Conservation (phyloP, 2,888 invertebrate genomes). For the Boloria selene region DNA sequence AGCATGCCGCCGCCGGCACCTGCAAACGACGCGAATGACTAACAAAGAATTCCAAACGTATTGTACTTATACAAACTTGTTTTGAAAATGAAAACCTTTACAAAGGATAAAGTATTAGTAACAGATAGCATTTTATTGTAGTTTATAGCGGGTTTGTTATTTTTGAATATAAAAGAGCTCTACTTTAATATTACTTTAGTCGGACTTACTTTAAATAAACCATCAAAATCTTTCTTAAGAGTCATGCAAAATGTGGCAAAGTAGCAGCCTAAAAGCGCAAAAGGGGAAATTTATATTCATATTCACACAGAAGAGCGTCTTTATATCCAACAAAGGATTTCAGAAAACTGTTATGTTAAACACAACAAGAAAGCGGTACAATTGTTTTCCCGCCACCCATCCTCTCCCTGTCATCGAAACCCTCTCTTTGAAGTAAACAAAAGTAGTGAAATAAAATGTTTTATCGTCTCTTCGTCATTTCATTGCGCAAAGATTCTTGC, state of each 20-base stretch:
- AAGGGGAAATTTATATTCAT: constrained; percentile 37
- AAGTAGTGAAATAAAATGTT: constrained; percentile 71
- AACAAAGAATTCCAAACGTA: constrained; percentile 30
- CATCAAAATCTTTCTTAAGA: constrained; percentile 7
- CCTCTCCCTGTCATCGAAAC: constrained; percentile 55
- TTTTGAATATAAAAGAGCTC: background rate
- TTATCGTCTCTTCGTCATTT: constrained; percentile 55
- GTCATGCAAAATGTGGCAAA: constrained; percentile 2
- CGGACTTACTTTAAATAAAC: background rate
- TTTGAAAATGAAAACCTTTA: constrained; percentile 21
- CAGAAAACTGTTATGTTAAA: constrained; percentile 54
- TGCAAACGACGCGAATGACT: constrained; percentile 42
- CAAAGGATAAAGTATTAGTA: constrained; percentile 14
- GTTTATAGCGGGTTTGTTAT: background rate
- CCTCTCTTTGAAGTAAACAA: constrained; percentile 67
- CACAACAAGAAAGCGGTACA: constrained; percentile 47
- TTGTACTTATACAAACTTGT: constrained; percentile 26
- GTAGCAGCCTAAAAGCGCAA: constrained; percentile 23
- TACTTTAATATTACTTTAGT: background rate
- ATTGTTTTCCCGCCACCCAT: constrained; percentile 51
- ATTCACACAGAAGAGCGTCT: constrained; percentile 33
- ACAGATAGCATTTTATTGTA: background rate
- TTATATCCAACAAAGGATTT: constrained; percentile 49
- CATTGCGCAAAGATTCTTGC: constrained; percentile 23
- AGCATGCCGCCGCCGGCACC: constrained; percentile 84